Evolutionary conservation across 2,888 invertebrate species (phyloP), one percentile per base, ranked within the genome.

Genomic region (Alloscopus bannaensis): DNA sequence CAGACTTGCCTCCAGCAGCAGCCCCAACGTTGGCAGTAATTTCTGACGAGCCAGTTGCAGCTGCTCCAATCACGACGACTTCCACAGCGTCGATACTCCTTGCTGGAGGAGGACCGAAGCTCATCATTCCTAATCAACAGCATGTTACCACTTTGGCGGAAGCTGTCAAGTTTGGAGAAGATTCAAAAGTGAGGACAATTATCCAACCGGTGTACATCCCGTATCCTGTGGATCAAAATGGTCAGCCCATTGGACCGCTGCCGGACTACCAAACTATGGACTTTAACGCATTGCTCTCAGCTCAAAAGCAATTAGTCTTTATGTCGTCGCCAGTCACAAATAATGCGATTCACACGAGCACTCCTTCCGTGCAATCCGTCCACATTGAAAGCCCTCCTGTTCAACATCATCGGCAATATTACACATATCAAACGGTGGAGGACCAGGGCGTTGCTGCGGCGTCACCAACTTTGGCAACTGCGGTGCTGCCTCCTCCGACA

Each of bases 121-220:
- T 76, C 29, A 59, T 76, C 11, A 76, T 76, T 40, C 76, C 76
- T 36, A 76, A 62, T 52, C 76, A 76, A 26, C 60, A 47, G 1
- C 76, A 76, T 52, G 60, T 76, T 13, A 68, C 68, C 13, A 76
- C 76, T 29, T 31, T 76, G 52, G 50, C 1, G 6, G 50, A 76
- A 47, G 66, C 75, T 18, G 75, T 75, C 1, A 29, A 59, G 3
- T n/a, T n/a, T n/a, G 22, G 57, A 1, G 24, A 16, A 1, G 29
- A 72, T 55, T 47, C 65, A 8, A 29, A 75, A 47, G 47, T 75
- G 1, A 42, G 75, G 26, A 75, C 75, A 4, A 75, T 76, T 4
- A 76, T 76, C n/a, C 76, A 76, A 60, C 76, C 76, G 13, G 52
- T 76, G 16, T 76, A 68, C 45, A 76, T 76, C 52, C 75, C 75